These are phyloP conservation scores for Littorina saxatilis DNA, from an alignment of 1,140 invertebrate species.

Conservation along the genomic window DNA sequence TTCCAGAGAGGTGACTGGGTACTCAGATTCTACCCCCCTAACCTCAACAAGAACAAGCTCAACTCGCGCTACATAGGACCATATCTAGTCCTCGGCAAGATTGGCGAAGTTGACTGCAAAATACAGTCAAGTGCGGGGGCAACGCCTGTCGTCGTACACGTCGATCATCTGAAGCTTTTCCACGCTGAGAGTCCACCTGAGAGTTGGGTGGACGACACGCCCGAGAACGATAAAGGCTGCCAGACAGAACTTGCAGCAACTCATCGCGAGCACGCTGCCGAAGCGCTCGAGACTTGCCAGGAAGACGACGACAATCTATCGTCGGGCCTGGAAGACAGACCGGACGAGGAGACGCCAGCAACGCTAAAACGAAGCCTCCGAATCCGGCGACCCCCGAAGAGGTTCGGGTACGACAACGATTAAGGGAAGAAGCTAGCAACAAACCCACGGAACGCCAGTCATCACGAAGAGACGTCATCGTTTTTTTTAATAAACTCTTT, in stretches of 20 bases:
- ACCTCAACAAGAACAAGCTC: not conserved
- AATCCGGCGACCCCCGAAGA: no score
- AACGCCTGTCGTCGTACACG: not conserved
- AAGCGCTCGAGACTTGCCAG: no score
- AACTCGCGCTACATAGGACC: not conserved
- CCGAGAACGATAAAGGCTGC: not conserved
- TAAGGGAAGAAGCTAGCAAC: no score
- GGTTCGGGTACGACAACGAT: no score
- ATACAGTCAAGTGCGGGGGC: not conserved
- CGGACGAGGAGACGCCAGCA: no score
- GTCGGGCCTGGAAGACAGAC: no score
- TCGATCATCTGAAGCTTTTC: not conserved
- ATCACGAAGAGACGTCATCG: no score
- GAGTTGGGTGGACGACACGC: not conserved
- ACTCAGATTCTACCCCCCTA: not conserved
- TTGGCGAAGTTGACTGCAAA: not conserved
- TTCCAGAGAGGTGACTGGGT: constrained; percentile 8
- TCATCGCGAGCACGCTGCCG: no score
- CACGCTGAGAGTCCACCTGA: not conserved
- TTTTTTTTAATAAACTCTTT: no score
- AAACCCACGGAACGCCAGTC: no score
- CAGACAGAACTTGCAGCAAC: not conserved
- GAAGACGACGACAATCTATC: no score
- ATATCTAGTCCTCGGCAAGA: not conserved
- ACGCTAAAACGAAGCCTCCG: no score